A percentile compares a stretch with the other conserved stretches of the same genome.
These are phyloP conservation scores for Aphelocoma coerulescens DNA, from an alignment of 2,113 vertebrate species.

Conservation along the genomic window DNA sequence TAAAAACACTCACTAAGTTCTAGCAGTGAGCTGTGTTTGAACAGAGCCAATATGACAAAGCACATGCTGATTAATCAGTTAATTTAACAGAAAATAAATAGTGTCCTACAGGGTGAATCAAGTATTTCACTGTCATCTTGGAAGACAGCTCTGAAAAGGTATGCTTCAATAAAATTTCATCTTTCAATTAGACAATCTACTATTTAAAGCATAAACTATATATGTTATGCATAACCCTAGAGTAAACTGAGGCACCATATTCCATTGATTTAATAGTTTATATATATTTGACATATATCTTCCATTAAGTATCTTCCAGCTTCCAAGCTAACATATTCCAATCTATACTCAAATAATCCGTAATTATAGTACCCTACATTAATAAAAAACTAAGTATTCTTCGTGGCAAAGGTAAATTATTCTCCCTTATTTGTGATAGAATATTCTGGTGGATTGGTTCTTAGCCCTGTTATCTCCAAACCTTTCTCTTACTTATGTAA, in stretches of 20 bases:
- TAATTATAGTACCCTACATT: not conserved
- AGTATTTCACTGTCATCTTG: not conserved
- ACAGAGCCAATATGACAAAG: not conserved
- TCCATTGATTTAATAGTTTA: not conserved
- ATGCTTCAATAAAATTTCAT: not conserved
- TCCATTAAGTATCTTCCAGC: not conserved
- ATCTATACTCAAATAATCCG: not conserved
- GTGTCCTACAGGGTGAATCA: not conserved
- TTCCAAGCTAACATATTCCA: not conserved
- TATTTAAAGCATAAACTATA: not conserved
- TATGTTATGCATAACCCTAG: not conserved
- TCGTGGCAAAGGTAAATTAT: not conserved
- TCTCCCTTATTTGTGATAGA: not conserved
- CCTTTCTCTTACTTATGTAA: not conserved
- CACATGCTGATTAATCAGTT: not conserved
- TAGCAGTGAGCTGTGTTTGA: not conserved
- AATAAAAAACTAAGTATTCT: not conserved
- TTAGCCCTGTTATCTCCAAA: not conserved
- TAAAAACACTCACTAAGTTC: not conserved
- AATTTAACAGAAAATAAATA: not conserved
- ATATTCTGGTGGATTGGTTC: not conserved
- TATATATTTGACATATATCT: not conserved
- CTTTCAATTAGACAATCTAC: not conserved
- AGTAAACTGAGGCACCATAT: not conserved
- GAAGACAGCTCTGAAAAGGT: not conserved